Conservation (phyloP, 2,888 invertebrate species). For the Leptinotarsa tumamoca region DNA sequence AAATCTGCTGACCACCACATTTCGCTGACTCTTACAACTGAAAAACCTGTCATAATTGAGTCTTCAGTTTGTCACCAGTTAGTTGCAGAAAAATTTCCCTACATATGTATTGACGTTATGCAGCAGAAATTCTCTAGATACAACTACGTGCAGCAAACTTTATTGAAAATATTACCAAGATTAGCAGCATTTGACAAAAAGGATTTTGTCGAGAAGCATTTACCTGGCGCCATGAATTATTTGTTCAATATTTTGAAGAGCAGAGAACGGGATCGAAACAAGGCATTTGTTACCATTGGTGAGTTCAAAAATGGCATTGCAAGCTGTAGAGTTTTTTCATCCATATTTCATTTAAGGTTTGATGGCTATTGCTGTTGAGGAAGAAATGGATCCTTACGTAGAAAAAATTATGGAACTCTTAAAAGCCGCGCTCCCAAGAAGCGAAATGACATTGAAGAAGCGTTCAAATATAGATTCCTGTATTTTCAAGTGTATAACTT, state of each 20-base stretch:
- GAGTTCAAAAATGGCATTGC: slow-evolving; percentile 20
- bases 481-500: slow-evolving; percentile 92
- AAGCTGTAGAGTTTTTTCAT: neutral
- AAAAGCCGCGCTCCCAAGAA: slow-evolving; percentile 70
- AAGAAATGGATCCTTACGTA: slow-evolving; percentile 83
- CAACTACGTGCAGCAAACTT: slow-evolving; percentile 85
- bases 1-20: slow-evolving; percentile 59
- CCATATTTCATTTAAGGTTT: slow-evolving; percentile 63
- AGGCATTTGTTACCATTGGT: slow-evolving; percentile 91
- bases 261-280: slow-evolving; percentile 86
- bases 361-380: slow-evolving; percentile 88
- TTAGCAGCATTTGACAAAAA: slow-evolving; percentile 93
- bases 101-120: slow-evolving; percentile 83
- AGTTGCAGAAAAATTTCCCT: slow-evolving; percentile 85
- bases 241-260: slow-evolving; percentile 81
- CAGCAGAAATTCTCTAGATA: slow-evolving; percentile 81
- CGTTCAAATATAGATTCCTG: slow-evolving; percentile 83
- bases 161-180: slow-evolving; percentile 89
- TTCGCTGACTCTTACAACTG: slow-evolving; percentile 68
- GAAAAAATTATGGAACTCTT: slow-evolving; percentile 86
- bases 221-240: slow-evolving; percentile 81
- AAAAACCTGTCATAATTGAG: slow-evolving; percentile 78
- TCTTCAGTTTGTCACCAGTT: slow-evolving; percentile 88
- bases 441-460: slow-evolving; percentile 83
- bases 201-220: slow-evolving; percentile 81